Base-by-base conservation (phyloP, 2,888 invertebrate genomes). In the Gerosis bhagava region DNA sequence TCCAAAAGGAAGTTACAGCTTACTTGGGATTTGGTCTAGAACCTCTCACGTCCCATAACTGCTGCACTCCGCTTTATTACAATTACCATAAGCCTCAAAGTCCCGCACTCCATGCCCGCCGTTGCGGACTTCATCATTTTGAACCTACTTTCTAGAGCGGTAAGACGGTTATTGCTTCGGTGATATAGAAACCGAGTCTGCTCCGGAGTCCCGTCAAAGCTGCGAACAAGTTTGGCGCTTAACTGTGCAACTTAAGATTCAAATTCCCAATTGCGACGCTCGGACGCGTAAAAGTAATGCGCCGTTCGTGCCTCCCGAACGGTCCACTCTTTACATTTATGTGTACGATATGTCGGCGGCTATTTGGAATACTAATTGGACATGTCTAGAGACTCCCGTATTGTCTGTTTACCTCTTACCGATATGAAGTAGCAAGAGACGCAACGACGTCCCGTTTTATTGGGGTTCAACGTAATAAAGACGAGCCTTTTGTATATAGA, bases 1-100 rank as follows among this genome's bases (percentile, higher is more conserved):
- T 89, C 89, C 89, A 88, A 89, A 89, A 89, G 89, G 89, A 89
- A 89, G 89, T 89, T 88, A 89, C 88, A 89, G 89, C 89, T 89
- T 89, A 89, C 82, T 84, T 75, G 86, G 89, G 89, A 89, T 89
- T 89, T 89, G 84, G 88, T 87, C 88, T 87, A 87, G 88, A 88
- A 86, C 87, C 88, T 88, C 88, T 87, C 87, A 87, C 87, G 87
- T 87, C 79, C 86, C 87, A 87, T 88, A 88, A 88, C 87, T 87
- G 87, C 84, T 84, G 88, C 87, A 88, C 88, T 88, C 84, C 87
- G 87, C 88, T 88, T 88, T 88, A 88, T 88, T 88, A 88, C 88
- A 88, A 88, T 88, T 88, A 88, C 84, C 81, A 84, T 88, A 88
- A 88, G 88, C 88, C 86, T 86, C 87, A 88, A 87, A 88, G 87